Evolutionary conservation across 1,140 invertebrate species (phyloP), one percentile per base, ranked within the genome.

Genomic region (Penaeus japonicus): DNA sequence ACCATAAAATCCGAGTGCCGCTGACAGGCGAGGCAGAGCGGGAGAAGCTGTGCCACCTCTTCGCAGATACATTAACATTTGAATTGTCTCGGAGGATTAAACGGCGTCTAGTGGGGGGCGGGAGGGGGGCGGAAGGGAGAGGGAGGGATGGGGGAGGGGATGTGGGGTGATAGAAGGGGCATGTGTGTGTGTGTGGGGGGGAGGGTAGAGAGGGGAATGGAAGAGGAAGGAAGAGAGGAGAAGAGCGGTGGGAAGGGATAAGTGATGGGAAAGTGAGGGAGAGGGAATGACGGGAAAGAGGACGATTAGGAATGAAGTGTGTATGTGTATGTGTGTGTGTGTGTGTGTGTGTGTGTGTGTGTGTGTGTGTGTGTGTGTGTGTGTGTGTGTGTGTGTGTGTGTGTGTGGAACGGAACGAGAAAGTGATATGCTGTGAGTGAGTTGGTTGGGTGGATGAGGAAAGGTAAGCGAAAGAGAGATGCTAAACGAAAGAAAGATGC

Each of bases 1-100:
- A 70, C 35, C 85, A 87, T 87, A 87, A 87, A 87, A 87, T 81
- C 24, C 79, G 85, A 20, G 85, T 87, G 85, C 5, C 7, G 27
- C 55, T 87, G 85, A 87, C 85, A 87, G 85, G 27, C 85, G 78
- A 59, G 57, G 70, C 59, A 53, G 78, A 30, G 39, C 39, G 85
- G 57, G 35, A 54, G 57, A 85, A 73, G 70, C 78, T 20, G 47
- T 55, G 73, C 53, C 85, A 87, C 57, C 85, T 81, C 85, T 54
- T 57, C 39, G 32, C 32, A 39, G 85, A 81, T 81, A 87, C 85
- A 87, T 87, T 87, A 87, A 54, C 85, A 87, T 87, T 87, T 87
- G 85, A 87, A 87, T 87, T 87, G 85, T 85, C 85, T 87, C 78
- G 53, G 53, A 30, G 85, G 85, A 87, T 87, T 87, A 70, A 87